These are phyloP conservation scores for Sesamia inferens DNA, from an alignment of 2,888 invertebrate species.

Conservation along the genomic window DNA sequence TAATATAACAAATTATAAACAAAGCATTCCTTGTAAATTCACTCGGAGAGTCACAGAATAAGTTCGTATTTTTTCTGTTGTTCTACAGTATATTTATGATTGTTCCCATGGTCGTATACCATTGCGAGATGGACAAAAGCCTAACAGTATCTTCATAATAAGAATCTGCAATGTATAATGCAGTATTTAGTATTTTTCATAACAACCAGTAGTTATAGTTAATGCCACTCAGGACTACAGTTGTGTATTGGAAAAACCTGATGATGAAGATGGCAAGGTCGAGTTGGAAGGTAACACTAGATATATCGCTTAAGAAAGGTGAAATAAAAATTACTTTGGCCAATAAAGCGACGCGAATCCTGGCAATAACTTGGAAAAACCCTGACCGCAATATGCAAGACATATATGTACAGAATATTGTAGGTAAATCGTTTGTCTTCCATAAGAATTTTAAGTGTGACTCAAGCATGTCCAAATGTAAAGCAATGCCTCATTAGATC, in stretches of 20 bases:
- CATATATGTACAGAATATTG: background rate
- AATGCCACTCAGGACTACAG: background rate
- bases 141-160: background rate
- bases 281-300: background rate
- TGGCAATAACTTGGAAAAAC: slow-evolving; percentile 28
- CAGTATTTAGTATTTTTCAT: background rate
- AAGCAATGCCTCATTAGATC: slow-evolving; percentile 40
- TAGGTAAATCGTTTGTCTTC: slow-evolving; percentile 20
- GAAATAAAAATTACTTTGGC: background rate
- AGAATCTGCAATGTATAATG: background rate
- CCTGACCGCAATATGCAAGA: slow-evolving; percentile 3
- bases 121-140: background rate
- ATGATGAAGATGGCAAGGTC: background rate
- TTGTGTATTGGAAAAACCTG: background rate
- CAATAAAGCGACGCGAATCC: background rate
- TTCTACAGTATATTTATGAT: slow-evolving; percentile 6
- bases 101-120: background rate
- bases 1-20: too few species aligned
- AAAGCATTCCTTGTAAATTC: too few species aligned
- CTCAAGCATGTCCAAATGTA: slow-evolving; percentile 46
- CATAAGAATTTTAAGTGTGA: slow-evolving; percentile 27
- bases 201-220: background rate
- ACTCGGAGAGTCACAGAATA: too few species aligned
- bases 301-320: background rate
- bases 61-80: background rate